Percentiles rank a stretch among this genome's conserved stretches.
Evolutionary conservation across 2,113 vertebrate species (phyloP).

Genomic region (Meriones unguiculatus): DNA sequence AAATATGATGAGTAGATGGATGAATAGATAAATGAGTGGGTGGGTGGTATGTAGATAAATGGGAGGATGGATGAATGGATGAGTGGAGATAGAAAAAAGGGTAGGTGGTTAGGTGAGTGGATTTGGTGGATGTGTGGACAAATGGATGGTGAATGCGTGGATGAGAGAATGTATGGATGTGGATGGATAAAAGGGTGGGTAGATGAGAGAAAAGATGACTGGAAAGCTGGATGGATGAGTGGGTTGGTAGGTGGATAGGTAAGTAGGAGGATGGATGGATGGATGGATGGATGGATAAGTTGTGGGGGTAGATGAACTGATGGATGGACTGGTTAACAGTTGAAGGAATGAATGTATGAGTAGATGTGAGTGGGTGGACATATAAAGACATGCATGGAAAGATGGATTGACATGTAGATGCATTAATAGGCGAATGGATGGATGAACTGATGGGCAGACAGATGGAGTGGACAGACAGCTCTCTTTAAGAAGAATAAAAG

Average conservation of each 20-base stretch:
- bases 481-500: not conserved
- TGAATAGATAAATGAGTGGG: not conserved
- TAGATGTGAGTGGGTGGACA: not conserved
- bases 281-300: not conserved
- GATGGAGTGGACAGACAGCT: not conserved
- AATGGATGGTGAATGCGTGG: not conserved
- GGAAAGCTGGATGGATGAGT: not conserved
- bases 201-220: not conserved
- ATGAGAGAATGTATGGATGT: not conserved
- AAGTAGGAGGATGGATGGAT: fast-evolving
- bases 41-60: not conserved
- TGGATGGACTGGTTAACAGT: not conserved
- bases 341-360: not conserved
- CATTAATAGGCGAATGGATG: too few species aligned
- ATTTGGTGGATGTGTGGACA: too few species aligned
- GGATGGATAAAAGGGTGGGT: not conserved
- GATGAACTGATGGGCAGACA: not conserved
- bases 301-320: not conserved
- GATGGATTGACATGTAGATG: not conserved
- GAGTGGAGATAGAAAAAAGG: fast-evolving
- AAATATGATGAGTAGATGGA: not conserved
- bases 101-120: not conserved
- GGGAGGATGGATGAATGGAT: not conserved
- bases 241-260: fast-evolving
- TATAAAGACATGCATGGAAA: too few species aligned